Evolutionary conservation across 2,113 vertebrate genomes (phyloP), one percentile per base, ranked within the genome.

Genomic region (Mormyrus lacerda): DNA sequence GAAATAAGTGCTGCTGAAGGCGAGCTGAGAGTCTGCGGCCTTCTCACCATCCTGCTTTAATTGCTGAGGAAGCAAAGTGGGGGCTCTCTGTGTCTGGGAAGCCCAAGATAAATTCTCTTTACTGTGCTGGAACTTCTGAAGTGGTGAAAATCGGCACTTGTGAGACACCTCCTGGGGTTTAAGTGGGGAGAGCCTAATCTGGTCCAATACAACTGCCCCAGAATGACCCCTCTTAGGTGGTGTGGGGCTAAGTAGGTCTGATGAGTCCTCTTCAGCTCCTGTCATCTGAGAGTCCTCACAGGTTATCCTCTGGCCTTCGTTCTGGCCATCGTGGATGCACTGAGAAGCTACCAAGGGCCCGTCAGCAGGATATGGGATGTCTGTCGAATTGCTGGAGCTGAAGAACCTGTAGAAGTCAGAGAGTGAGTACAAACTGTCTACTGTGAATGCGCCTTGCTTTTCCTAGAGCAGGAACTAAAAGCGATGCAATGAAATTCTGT

Each of bases 331-430:
- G 0, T 42, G 73, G 35, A 10, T 17, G 35, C 4, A 79, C 31
- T 19, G 13, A 79, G 73, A 39, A 79, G 5, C 17, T 35, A 19
- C 73, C 31, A 15, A 13, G 15, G 35, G 4, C 35, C 17, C 35
- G 1, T 19, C 4, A 76, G 15, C 69, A 42, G 73, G 31, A 79
- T n/a, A 10, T 39, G 73, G 9, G 0, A 90, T 91, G 83, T 88
- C 11, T 0, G 13, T 35, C 88, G 93, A 89, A 51, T 50, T 87
- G 53, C 90, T 88, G 88, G 15, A 94, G 90, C 94, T 95, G 93
- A 99, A 98, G 94, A 98, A 98, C 87, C 98, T 99, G 92, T 39
- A 79, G 86, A 86, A 79, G 53, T 53, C 45, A 65, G 69, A 24
- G 17, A 8, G 35, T 15, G 4, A 53, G 39, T 42, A 48, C 27